Conservation (phyloP, 2,888 invertebrate species). For the Cataglyphis rosenhaueri region DNA sequence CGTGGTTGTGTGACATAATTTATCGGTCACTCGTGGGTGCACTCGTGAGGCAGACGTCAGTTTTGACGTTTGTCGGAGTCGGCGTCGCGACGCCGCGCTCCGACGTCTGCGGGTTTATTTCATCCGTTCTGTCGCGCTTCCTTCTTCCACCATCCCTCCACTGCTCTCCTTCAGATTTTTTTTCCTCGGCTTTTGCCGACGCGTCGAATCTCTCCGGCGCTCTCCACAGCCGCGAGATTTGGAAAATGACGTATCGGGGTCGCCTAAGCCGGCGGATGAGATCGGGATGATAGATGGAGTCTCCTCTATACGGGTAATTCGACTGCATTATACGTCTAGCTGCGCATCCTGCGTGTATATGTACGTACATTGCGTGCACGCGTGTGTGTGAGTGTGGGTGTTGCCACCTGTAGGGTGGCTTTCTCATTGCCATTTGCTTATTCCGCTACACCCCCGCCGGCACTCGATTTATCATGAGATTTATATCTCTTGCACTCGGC, state of each 20-base stretch:
- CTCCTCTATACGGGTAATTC: slow-evolving; percentile 68
- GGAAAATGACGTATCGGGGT: slow-evolving; percentile 80
- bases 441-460: slow-evolving; percentile 55
- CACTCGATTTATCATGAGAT: slow-evolving; percentile 66
- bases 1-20: slow-evolving; percentile 40
- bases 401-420: slow-evolving; percentile 66
- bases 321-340: slow-evolving; percentile 72
- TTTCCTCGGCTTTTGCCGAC: slow-evolving; percentile 39
- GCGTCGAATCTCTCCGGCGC: slow-evolving; percentile 65
- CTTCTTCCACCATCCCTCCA: slow-evolving; percentile 11
- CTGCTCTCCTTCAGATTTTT: slow-evolving; percentile 28
- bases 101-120: slow-evolving; percentile 65
- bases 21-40: slow-evolving; percentile 45
- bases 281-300: slow-evolving; percentile 80
- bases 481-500: slow-evolving; percentile 51
- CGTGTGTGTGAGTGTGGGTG: slow-evolving; percentile 37
- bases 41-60: slow-evolving; percentile 55
- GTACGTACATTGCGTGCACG: slow-evolving; percentile 4
- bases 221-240: slow-evolving; percentile 72
- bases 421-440: slow-evolving; percentile 57
- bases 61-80: slow-evolving; percentile 55
- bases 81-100: slow-evolving; percentile 58
- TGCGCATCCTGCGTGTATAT: slow-evolving; percentile 38
- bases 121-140: slow-evolving; percentile 36
- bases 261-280: slow-evolving; percentile 77